Evolutionary conservation across 2,113 vertebrate genomes (phyloP).

Genomic region (Oncorhynchus clarkii): DNA sequence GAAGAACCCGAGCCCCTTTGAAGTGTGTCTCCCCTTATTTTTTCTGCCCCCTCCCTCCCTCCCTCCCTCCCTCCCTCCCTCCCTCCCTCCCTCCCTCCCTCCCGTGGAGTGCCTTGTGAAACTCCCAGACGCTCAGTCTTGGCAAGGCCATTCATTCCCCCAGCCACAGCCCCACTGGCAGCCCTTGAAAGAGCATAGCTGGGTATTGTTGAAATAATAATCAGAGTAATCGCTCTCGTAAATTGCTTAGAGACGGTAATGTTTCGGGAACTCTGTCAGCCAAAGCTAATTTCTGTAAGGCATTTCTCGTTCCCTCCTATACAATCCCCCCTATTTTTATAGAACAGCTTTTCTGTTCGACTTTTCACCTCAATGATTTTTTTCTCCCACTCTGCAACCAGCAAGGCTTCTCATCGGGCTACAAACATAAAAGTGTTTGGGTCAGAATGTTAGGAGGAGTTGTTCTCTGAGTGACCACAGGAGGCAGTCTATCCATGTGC

Average conservation of each 20-base stretch:
- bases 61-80: constrained; percentile 44
- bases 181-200: constrained; percentile 77
- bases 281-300: constrained; percentile 58
- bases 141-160: constrained; percentile 68
- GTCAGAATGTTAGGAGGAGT: not conserved
- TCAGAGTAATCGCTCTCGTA: constrained; percentile 75
- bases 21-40: constrained; percentile 55
- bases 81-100: constrained; percentile 40
- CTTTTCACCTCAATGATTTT: constrained; percentile 50
- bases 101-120: constrained; percentile 64
- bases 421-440: not conserved
- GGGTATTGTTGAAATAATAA: constrained; percentile 83
- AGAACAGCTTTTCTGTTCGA: constrained; percentile 48
- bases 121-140: constrained; percentile 70
- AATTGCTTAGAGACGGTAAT: constrained; percentile 72
- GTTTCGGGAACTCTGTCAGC: constrained; percentile 59
- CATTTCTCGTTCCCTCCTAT: constrained; percentile 43
- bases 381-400: constrained; percentile 9
- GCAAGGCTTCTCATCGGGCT: not conserved
- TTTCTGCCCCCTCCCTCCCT: constrained; percentile 15
- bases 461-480: constrained; percentile 16
- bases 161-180: constrained; percentile 67
- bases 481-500: constrained; percentile 17
- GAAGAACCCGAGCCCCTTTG: constrained; percentile 68
- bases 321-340: constrained; percentile 52